Evolutionary conservation across 1,140 invertebrate genomes (phyloP).

Genomic region (Adoxophyes honmai): DNA sequence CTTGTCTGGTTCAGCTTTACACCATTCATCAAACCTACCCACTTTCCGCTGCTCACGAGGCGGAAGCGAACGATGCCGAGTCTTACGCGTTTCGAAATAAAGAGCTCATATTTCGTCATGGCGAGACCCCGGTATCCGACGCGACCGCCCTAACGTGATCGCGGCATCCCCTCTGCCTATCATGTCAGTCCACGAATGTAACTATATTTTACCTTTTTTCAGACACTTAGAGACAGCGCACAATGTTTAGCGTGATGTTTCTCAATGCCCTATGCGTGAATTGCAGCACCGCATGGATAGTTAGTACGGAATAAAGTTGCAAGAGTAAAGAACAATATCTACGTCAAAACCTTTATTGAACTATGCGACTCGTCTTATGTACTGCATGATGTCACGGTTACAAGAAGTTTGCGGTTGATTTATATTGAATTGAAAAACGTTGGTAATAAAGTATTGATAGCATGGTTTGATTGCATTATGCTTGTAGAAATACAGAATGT

Average conservation of each 20-base stretch:
- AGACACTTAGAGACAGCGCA: slow-evolving; percentile 9
- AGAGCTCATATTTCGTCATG: slow-evolving; percentile 70
- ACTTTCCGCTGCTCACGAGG: slow-evolving; percentile 25
- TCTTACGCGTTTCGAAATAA: slow-evolving; percentile 58
- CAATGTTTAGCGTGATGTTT: slow-evolving; percentile 15
- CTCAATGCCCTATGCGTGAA: slow-evolving; percentile 2
- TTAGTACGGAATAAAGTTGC: not conserved
- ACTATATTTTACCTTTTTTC: slow-evolving; percentile 11
- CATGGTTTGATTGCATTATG: no score
- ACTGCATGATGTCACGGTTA: slow-evolving; percentile 1
- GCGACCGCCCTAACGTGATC: slow-evolving; percentile 16
- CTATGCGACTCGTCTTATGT: not conserved
- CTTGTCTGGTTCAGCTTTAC: slow-evolving; percentile 43
- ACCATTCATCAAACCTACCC: slow-evolving; percentile 31
- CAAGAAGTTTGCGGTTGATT: no score
- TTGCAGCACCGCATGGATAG: slow-evolving; percentile 12
- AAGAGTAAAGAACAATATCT: not conserved
- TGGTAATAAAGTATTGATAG: no score
- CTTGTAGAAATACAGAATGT: no score
- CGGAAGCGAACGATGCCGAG: slow-evolving; percentile 30
- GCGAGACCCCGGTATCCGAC: slow-evolving; percentile 36
- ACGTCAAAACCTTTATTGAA: not conserved
- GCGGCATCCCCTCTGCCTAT: slow-evolving; percentile 14
- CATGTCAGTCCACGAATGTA: not conserved
- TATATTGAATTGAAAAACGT: no score